A percentile compares a stretch with the other conserved stretches of the same genome.
Evolutionary conservation across 2,113 vertebrate genomes (phyloP).

Genomic region (Holacanthus passer): DNA sequence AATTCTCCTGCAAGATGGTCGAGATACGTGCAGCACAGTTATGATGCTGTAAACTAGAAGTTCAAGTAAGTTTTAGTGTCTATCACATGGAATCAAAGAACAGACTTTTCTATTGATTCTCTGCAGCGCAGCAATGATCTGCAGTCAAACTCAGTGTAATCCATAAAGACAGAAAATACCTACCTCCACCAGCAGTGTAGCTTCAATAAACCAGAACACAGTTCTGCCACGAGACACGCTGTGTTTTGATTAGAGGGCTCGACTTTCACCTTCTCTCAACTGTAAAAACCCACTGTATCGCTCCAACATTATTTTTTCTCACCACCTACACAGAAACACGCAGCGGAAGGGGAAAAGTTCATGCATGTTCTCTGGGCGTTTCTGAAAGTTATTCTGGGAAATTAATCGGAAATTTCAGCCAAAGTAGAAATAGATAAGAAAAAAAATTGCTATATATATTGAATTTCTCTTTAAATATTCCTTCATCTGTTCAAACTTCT

Average conservation of each 20-base stretch:
- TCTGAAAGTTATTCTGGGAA: conserved; percentile 14
- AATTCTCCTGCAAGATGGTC: not conserved
- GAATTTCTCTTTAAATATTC: not conserved
- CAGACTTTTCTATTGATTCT: not conserved
- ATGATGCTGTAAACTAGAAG: not conserved
- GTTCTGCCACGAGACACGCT: not conserved
- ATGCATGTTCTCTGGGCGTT: not conserved
- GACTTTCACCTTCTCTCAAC: not conserved
- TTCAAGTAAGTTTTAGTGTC: not conserved
- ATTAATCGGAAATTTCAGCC: not conserved
- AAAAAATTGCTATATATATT: too few relatives aligned
- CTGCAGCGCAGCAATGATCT: not conserved
- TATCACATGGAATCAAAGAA: not conserved
- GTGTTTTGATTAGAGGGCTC: not conserved
- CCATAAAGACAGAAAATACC: not conserved
- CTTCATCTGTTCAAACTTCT: not conserved
- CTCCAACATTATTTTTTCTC: conserved; percentile 11
- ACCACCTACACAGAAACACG: not conserved
- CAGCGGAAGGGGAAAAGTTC: not conserved
- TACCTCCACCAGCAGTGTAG: conserved; percentile 1
- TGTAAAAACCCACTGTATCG: not conserved
- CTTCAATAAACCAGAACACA: conserved; percentile 18
- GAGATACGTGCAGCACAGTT: not conserved
- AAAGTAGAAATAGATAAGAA: conserved; percentile 20
- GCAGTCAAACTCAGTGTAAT: not conserved